Conservation (phyloP, 2,888 invertebrate species). For the Elysia crispata region DNA sequence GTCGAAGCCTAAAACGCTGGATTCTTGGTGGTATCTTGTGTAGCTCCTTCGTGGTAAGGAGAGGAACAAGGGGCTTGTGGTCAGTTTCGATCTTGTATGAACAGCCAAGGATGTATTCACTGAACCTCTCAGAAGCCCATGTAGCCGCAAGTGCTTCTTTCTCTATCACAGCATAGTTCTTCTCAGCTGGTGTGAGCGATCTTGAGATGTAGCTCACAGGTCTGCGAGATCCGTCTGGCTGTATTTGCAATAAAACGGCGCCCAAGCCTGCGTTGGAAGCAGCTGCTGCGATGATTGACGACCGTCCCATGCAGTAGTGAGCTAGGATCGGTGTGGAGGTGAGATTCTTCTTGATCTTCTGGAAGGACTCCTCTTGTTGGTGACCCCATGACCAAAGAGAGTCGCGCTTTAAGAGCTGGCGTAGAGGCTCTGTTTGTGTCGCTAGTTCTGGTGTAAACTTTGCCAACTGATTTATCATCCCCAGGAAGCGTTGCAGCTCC, state of each 20-base stretch:
- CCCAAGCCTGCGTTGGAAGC: constrained; percentile 17
- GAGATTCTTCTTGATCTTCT: not conserved
- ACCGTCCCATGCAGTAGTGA: not conserved
- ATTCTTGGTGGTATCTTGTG: constrained; percentile 45
- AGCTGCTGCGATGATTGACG: constrained; percentile 1
- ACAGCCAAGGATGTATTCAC: not conserved
- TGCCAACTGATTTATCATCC: constrained; percentile 20
- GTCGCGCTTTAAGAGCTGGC: not conserved
- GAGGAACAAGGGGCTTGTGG: constrained; percentile 25
- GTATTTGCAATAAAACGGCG: constrained; percentile 11
- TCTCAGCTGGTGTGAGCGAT: constrained; percentile 1
- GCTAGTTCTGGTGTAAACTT: not conserved
- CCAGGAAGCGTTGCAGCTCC: constrained; percentile 10
- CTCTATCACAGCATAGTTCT: not conserved
- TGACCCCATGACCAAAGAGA: not conserved
- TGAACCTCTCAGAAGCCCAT: constrained; percentile 19
- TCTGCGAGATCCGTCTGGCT: not conserved
- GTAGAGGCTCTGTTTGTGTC: not conserved
- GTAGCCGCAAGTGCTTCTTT: constrained; percentile 12
- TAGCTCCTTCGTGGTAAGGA: constrained; percentile 22
- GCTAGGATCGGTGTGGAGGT: not conserved
- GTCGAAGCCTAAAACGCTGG: constrained; percentile 33
- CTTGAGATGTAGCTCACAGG: constrained; percentile 31
- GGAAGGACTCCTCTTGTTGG: not conserved
- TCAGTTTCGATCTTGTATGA: not conserved